A percentile compares a stretch with the other conserved stretches of the same genome.
phyloP scores from a whole-genome alignment of 2,888 invertebrate genomes.

The Argynnis bischoffii region DNA sequence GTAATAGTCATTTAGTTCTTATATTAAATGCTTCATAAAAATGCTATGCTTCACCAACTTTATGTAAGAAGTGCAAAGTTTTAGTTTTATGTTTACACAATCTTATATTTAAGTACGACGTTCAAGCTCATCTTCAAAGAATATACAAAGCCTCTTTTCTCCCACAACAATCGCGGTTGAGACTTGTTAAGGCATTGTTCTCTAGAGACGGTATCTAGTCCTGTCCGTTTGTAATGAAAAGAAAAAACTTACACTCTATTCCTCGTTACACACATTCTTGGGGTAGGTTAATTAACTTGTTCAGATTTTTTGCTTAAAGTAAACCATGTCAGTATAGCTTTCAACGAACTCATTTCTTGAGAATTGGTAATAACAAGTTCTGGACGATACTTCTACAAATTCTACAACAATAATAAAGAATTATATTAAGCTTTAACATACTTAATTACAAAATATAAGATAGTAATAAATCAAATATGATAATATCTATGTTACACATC shows the following conservation, averaged over 20 bases:
- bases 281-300: slow-evolving; percentile 39
- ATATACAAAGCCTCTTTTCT: slow-evolving; percentile 66
- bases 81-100: slow-evolving; percentile 22
- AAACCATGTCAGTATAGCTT: slow-evolving; percentile 35
- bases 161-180: slow-evolving; percentile 59
- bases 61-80: neutral
- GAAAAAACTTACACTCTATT: slow-evolving; percentile 44
- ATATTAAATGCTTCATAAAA: neutral
- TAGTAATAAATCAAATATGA: too few relatives aligned
- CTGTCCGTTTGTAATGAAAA: slow-evolving; percentile 50
- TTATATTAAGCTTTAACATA: too few relatives aligned
- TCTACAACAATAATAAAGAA: neutral
- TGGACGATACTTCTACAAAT: neutral
- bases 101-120: slow-evolving; percentile 34
- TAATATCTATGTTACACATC: too few relatives aligned
- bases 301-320: slow-evolving; percentile 30
- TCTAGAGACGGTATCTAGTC: slow-evolving; percentile 49
- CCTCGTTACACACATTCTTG: slow-evolving; percentile 38
- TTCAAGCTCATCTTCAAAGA: slow-evolving; percentile 57
- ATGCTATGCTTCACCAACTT: neutral
- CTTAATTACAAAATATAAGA: too few relatives aligned
- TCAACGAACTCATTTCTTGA: slow-evolving; percentile 12
- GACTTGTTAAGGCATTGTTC: slow-evolving; percentile 70
- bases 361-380: slow-evolving; percentile 5
- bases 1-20: neutral